phyloP scores from a whole-genome alignment of 2,797 vertebrate species.

The Malacoraja senta region DNA sequence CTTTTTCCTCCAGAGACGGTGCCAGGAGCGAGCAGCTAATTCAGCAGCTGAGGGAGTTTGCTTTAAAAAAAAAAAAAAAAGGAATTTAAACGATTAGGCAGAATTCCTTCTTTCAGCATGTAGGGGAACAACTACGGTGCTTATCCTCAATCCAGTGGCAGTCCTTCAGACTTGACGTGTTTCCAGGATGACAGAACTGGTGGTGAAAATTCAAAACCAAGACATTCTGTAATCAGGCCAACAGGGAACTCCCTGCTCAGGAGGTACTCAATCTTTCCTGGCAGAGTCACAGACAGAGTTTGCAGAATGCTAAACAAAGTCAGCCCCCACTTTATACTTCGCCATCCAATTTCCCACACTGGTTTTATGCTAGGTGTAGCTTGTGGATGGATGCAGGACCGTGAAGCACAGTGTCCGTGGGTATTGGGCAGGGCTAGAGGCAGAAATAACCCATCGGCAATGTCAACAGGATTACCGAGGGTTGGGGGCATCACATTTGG shows the following conservation, averaged over 20 bases:
- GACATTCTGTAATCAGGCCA: neutral
- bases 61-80: neutral
- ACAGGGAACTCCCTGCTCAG: neutral
- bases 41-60: neutral
- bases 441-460: neutral
- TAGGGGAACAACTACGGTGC: neutral
- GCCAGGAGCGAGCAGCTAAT: neutral
- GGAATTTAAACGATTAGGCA: neutral
- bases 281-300: neutral
- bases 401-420: neutral
- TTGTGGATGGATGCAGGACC: neutral
- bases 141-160: neutral
- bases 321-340: neutral
- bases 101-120: neutral
- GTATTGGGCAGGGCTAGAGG: neutral
- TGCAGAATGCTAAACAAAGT: neutral
- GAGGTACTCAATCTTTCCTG: neutral
- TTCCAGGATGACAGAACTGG: neutral
- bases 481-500: neutral
- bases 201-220: neutral
- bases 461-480: neutral
- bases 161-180: neutral
- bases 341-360: neutral
- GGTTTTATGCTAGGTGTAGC: neutral
- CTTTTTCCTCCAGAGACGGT: neutral